These are phyloP conservation scores for Parambassis ranga DNA, from an alignment of 2,797 vertebrate genomes.

Conservation along the genomic window DNA sequence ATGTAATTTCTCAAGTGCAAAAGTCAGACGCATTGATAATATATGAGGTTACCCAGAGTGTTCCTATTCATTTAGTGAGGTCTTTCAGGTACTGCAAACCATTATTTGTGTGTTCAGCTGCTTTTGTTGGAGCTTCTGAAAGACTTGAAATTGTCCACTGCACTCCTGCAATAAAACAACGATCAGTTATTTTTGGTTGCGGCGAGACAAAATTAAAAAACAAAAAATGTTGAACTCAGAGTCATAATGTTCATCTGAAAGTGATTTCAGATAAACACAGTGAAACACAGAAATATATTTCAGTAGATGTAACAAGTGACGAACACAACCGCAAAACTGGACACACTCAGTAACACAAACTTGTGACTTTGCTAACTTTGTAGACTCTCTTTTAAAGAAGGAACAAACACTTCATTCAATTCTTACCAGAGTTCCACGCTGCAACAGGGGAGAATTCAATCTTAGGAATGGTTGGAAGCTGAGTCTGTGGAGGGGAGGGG, in stretches of 20 bases:
- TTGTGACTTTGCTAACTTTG: background rate
- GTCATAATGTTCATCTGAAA: background rate
- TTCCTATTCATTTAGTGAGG: slow-evolving; percentile 80
- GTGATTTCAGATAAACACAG: background rate
- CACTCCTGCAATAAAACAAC: slow-evolving; percentile 80
- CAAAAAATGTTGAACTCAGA: background rate
- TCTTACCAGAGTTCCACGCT: slow-evolving; percentile 92
- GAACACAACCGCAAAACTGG: background rate
- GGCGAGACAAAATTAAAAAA: background rate
- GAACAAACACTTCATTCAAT: slow-evolving; percentile 1
- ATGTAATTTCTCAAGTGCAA: slow-evolving; percentile 56
- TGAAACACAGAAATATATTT: background rate
- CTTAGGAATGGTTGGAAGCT: slow-evolving; percentile 87
- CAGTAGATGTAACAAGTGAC: background rate
- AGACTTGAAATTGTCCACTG: slow-evolving; percentile 83
- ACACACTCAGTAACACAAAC: background rate
- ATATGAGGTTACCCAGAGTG: slow-evolving; percentile 6
- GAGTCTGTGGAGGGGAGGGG: slow-evolving; percentile 45
- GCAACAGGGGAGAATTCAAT: slow-evolving; percentile 85
- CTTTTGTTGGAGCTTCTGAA: slow-evolving; percentile 86
- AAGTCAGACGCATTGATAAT: slow-evolving; percentile 47
- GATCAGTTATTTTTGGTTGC: background rate
- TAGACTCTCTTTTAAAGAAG: background rate
- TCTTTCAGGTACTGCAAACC: slow-evolving; percentile 88
- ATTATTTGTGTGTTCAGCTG: slow-evolving; percentile 80